Evolutionary conservation across 2,113 vertebrate genomes (phyloP), one percentile per base, ranked within the genome.

Genomic region (Amblyornis subalaris): DNA sequence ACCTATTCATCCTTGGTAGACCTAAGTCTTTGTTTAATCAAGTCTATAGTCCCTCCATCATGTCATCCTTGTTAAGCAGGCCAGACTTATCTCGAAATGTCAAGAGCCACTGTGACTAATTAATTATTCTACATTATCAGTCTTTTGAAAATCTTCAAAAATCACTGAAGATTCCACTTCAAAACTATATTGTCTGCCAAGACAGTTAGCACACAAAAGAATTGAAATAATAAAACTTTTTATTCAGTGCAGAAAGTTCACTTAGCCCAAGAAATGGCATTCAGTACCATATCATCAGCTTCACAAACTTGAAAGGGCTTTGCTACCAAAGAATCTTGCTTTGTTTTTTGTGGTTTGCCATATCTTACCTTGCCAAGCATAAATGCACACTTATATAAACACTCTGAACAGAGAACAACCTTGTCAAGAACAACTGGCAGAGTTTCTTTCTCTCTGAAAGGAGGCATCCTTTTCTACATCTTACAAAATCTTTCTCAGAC

Each of bases 1-100:
- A 93, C 87, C 29, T 70, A 18, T 86, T 94, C 48, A 80, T 88
- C 42, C 74, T 91, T 81, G 50, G 51, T 25, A 85, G 74, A 90
- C 74, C 44, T 72, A 66, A 58, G 29, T 29, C 24, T 85, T 78
- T 82, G 45, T 89, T 75, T 82, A 83, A 83, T 70, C 38, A 91
- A 57, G 53, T 54, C 38, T 84, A 15, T 20, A 82, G 70, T 71
- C 88, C 73, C 51, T 89, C 69, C 7, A 36, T 89, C 53, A 57
- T 93, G 79, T 77, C 64, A 80, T 75, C 78, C 70, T 93, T 85
- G 57, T 54, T 80, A 96, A 90, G 65, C 80, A 83, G 70, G 53
- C 38, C 74, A 62, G 61, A 85, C 58, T 85, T 80, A 40, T 47
- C 87, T 77, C 8, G 7, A 67, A 71, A 84, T 51, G 72, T 71